phyloP scores from a whole-genome alignment of 2,888 invertebrate species.

The Macrophya alboannulata region DNA sequence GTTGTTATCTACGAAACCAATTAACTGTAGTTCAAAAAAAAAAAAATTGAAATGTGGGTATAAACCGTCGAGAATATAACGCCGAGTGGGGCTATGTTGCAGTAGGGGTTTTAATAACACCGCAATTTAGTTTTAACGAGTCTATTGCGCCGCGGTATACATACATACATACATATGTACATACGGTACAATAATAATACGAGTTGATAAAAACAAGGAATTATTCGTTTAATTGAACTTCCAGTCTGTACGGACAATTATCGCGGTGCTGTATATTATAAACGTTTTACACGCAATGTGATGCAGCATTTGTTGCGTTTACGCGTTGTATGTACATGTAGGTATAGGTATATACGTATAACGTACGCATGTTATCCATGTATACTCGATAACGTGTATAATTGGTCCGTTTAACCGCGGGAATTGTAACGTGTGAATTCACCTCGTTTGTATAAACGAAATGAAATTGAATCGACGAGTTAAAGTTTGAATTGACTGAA shows the following conservation, averaged over 20 bases:
- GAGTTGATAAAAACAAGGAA: constrained; percentile 34
- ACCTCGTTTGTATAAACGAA: neutral
- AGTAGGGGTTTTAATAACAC: constrained; percentile 18
- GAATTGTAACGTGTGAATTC: constrained; percentile 39
- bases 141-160: constrained; percentile 30
- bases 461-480: no score
- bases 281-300: constrained; percentile 29
- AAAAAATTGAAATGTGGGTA: no score
- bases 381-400: neutral
- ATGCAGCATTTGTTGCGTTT: neutral
- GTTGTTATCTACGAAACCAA: no score
- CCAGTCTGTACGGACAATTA: constrained; percentile 39
- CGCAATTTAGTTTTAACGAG: constrained; percentile 48
- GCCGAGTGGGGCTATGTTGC: neutral
- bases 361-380: no score
- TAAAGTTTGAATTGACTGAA: no score
- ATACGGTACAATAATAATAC: constrained; percentile 2
- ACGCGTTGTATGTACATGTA: neutral
- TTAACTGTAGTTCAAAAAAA: no score
- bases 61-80: neutral
- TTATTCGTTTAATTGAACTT: constrained; percentile 54
- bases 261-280: neutral
- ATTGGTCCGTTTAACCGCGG: constrained; percentile 6
- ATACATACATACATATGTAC: no score
- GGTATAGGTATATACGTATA: neutral